These are phyloP conservation scores for Danionella dracula DNA, from an alignment of 2,797 vertebrate genomes.

Conservation along the genomic window DNA sequence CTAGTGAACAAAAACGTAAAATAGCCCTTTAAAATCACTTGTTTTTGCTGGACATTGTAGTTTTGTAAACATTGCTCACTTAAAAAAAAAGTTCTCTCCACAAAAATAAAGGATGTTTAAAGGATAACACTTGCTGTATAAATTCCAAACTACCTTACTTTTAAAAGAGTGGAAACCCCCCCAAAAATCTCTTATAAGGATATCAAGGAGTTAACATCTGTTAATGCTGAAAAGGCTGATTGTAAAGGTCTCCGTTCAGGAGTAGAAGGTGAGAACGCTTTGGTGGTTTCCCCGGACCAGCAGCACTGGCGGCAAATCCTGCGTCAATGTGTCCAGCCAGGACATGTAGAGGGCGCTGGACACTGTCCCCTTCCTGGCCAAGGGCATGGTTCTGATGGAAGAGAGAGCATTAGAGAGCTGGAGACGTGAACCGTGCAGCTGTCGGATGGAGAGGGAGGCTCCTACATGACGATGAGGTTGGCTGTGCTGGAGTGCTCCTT, in stretches of 20 bases:
- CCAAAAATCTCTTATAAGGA: no score
- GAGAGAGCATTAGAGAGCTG: no score
- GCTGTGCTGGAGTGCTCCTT: constrained; percentile 88
- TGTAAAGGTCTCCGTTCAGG: constrained; percentile 63
- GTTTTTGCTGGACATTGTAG: no score
- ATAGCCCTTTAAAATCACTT: no score
- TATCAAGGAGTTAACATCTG: no score
- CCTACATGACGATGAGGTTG: constrained; percentile 97
- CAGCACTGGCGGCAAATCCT: constrained; percentile 85
- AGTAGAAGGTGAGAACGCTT: constrained; percentile 97
- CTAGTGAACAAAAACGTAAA: no score
- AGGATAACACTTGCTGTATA: no score
- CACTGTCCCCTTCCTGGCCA: constrained; percentile 90
- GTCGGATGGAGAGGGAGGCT: neutral
- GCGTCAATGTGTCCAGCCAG: constrained; percentile 89
- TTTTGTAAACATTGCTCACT: no score
- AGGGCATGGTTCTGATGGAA: constrained; percentile 82
- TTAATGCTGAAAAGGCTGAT: neutral
- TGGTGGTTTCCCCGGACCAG: constrained; percentile 95
- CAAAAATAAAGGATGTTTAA: no score
- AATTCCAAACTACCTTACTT: no score
- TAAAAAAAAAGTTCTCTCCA: no score
- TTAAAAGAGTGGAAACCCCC: no score
- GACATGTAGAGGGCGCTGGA: constrained; percentile 95
- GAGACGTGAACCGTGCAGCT: neutral